Conservation (phyloP, 2,113 vertebrate genomes). For the Triplophysa rosa region DNA sequence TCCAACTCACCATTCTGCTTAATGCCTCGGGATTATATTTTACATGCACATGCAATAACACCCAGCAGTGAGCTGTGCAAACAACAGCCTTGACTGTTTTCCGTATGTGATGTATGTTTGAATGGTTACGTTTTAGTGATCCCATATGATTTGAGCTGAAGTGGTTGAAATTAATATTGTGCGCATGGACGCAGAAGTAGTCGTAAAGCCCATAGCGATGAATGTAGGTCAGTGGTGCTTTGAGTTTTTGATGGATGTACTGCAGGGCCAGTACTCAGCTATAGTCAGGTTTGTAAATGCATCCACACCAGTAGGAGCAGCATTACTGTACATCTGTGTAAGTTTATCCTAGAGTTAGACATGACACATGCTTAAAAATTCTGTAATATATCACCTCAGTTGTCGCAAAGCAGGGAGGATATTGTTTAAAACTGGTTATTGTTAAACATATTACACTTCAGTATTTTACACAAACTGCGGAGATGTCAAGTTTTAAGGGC, state of each 20-base stretch:
- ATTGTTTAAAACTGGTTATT: constrained; percentile 8
- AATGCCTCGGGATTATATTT: constrained; percentile 17
- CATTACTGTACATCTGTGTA: background rate
- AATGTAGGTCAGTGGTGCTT: constrained; percentile 22
- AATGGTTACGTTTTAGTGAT: constrained; percentile 46
- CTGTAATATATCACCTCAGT: constrained; percentile 25
- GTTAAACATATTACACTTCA: constrained; percentile 35
- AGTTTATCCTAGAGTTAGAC: background rate
- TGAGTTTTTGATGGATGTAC: constrained; percentile 9
- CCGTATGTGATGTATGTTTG: constrained; percentile 35
- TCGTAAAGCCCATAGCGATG: background rate
- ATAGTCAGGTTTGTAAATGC: constrained; percentile 17
- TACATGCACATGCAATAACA: constrained; percentile 44
- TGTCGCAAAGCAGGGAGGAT: constrained; percentile 28
- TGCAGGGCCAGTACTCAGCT: background rate
- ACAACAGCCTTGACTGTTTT: constrained; percentile 30
- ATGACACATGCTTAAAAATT: constrained; percentile 15
- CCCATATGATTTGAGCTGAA: constrained; percentile 42
- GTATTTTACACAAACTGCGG: constrained; percentile 11
- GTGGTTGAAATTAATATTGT: constrained; percentile 24
- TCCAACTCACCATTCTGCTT: background rate
- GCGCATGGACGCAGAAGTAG: background rate
- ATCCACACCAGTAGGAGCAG: constrained; percentile 22
- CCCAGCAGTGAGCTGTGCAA: constrained; percentile 40
- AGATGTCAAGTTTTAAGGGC: constrained; percentile 22